Evolutionary conservation across 1,140 invertebrate genomes (phyloP), one percentile per base, ranked within the genome.

Genomic region (Archivesica marissinica): DNA sequence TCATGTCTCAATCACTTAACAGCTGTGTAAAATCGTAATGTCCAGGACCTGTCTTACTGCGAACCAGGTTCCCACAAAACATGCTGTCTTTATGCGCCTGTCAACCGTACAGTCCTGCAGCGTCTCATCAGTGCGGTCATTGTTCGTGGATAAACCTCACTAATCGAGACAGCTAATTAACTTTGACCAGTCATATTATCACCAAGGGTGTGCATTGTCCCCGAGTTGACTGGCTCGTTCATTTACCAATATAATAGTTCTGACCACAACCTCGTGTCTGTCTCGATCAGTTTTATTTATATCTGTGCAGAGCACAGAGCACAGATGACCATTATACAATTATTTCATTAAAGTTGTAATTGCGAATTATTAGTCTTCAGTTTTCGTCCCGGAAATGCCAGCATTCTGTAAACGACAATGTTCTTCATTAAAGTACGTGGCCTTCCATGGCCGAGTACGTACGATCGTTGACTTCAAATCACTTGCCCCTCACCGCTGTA

Each of bases 151-250:
- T 30, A 76, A 52, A 76, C 47, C 25, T 56, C 30, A 56, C 50
- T 56, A 39, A 54, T 52, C 33, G 23, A 76, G 50, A 76, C 74
- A 76, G 74, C 52, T n/a, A 59, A 76, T 76, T 76, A 76, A 56
- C n/a, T 38, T 20, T 17, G 47, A 20, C 4, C 33, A 20, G 50
- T 38, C 47, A 39, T 13, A 76, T 76, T 76, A 56, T 38, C 54
- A 13, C 28, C 30, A 50, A 41, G 50, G 54, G 74, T 20, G 74
- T 33, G 28, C 30, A 76, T 76, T 76, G 28, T 76, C 20, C 39
- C 20, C 25, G 3, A 23, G 74, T 39, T 41, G 50, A 56, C 33
- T 76, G 74, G 59, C 54, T 76, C 50, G 74, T n/a, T 59, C 56
- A 56, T 76, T 76, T 33, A 59, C 50, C 33, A 17, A 20, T 23